Conservation (phyloP, 1,140 invertebrate genomes). For the Callitettix versicolor region DNA sequence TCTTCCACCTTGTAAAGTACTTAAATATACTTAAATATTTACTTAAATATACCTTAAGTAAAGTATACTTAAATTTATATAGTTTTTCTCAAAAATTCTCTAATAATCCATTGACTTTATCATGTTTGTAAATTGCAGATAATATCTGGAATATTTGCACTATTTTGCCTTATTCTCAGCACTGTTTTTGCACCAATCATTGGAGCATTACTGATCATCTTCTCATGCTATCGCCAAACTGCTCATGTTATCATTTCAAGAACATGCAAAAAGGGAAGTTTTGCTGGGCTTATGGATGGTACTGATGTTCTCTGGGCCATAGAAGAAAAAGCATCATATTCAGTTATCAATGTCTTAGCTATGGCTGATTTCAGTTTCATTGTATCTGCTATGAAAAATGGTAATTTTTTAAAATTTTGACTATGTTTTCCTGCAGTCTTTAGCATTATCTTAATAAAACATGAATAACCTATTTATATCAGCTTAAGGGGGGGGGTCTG, state of each 20-base stretch:
- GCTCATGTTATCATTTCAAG: background rate
- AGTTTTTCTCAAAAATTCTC: too few relatives aligned
- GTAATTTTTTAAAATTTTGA: too few relatives aligned
- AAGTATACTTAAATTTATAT: too few relatives aligned
- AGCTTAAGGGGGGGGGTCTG: too few relatives aligned
- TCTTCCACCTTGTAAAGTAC: too few relatives aligned
- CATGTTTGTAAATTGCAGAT: background rate
- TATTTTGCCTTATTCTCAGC: background rate
- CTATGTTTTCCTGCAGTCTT: too few relatives aligned
- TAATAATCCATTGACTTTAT: too few relatives aligned
- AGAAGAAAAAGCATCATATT: slow-evolving; percentile 34
- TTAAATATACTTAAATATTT: too few relatives aligned
- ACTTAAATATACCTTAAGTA: too few relatives aligned
- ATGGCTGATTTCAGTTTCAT: slow-evolving; percentile 31
- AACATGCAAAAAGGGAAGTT: slow-evolving; percentile 17
- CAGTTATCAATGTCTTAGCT: slow-evolving; percentile 37
- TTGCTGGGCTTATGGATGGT: slow-evolving; percentile 36
- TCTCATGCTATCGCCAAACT: slow-evolving; percentile 7
- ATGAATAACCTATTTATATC: too few relatives aligned
- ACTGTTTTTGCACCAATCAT: slow-evolving; percentile 5
- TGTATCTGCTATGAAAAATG: slow-evolving; percentile 3
- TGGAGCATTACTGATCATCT: background rate
- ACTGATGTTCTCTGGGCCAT: slow-evolving; percentile 41
- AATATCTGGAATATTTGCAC: slow-evolving; percentile 1
- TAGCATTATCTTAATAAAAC: too few relatives aligned